These are phyloP conservation scores for Spicauda simplicius DNA, from an alignment of 2,888 invertebrate species.

Conservation along the genomic window DNA sequence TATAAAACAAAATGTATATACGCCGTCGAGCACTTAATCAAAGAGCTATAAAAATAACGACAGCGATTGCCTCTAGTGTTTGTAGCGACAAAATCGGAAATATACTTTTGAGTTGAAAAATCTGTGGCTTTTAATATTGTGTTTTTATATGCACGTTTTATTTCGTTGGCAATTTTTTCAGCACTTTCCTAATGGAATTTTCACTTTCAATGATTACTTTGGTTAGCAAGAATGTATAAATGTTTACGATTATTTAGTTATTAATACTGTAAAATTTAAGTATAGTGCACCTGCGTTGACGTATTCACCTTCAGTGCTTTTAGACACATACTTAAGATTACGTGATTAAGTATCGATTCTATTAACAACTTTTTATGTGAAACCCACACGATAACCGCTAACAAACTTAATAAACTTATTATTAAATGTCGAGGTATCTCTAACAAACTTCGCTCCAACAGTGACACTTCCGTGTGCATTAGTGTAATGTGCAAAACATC, in stretches of 20 bases:
- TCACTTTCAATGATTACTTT: no score
- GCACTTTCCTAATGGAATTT: no score
- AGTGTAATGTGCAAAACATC: conserved; percentile 12
- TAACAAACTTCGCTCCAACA: not conserved
- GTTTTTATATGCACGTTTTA: not conserved
- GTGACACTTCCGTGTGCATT: conserved; percentile 1
- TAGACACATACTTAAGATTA: no score
- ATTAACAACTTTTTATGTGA: no score
- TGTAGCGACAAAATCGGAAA: conserved; percentile 1
- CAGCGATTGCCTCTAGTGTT: conserved; percentile 17
- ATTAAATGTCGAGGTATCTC: not conserved
- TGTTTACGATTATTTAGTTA: no score
- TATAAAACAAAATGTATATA: conserved; percentile 42
- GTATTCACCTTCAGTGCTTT: no score
- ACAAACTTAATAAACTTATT: no score
- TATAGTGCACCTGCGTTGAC: no score
- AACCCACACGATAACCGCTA: no score
- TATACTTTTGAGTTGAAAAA: not conserved
- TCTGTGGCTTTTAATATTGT: not conserved
- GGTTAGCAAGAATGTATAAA: no score
- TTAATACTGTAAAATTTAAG: no score
- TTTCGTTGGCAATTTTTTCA: not conserved
- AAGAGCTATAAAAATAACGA: conserved; percentile 38
- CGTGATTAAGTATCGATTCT: no score
- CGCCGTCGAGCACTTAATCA: conserved; percentile 14